These are phyloP conservation scores for Austrofundulus limnaeus DNA, from an alignment of 2,113 vertebrate species.

Conservation along the genomic window DNA sequence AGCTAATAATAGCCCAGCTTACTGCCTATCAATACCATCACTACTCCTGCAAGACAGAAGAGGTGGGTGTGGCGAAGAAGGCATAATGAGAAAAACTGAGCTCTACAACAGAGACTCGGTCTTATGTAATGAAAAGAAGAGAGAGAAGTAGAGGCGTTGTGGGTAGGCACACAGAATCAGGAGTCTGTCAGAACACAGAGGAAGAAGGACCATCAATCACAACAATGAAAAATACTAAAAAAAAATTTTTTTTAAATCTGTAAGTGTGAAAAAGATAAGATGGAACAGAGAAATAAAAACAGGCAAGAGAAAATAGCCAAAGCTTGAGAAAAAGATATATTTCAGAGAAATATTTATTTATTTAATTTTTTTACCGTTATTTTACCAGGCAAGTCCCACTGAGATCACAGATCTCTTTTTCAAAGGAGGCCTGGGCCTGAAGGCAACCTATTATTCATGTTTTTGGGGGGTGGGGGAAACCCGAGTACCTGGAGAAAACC, in stretches of 20 bases:
- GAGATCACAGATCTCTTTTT: no score
- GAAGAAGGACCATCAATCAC: conserved; percentile 1
- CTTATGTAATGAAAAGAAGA: conserved; percentile 44
- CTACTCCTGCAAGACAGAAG: conserved; percentile 62
- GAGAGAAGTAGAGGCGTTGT: not conserved
- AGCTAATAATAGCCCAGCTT: conserved; percentile 71
- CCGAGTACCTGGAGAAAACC: no score
- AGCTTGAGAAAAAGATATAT: not conserved
- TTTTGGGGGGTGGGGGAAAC: no score
- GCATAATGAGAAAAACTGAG: conserved; percentile 55
- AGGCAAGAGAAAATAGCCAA: not conserved
- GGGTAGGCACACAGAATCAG: conserved; percentile 6
- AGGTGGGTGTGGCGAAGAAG: conserved; percentile 56
- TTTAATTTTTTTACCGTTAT: no score
- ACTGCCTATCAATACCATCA: conserved; percentile 73
- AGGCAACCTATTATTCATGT: no score
- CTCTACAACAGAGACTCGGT: conserved; percentile 30
- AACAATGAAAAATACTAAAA: not conserved
- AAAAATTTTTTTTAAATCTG: not conserved
- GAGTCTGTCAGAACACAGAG: not conserved
- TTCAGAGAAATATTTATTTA: no score
- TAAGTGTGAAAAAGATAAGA: not conserved
- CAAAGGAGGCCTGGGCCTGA: no score
- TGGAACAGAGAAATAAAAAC: not conserved
- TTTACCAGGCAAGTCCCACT: no score